phyloP scores from a whole-genome alignment of 2,113 vertebrate genomes.

The Cephalopterus ornatus region DNA sequence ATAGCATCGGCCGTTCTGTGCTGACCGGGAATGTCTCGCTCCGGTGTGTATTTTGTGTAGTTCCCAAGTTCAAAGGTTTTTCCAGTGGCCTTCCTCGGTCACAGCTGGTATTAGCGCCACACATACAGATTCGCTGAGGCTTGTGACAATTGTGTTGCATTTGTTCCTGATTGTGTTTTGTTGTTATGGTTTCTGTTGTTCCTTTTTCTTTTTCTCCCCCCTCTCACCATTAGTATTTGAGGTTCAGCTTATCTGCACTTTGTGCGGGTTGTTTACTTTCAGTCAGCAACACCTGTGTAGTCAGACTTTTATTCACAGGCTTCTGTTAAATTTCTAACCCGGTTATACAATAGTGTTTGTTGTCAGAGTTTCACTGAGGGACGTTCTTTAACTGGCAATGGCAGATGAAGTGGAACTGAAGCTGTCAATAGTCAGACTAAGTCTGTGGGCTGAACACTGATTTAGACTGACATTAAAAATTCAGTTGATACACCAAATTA shows the following conservation, averaged over 20 bases:
- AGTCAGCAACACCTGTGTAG: not conserved
- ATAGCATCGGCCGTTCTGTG: fast-evolving
- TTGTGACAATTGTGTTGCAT: not conserved
- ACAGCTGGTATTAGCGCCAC: not conserved
- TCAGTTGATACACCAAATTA: not conserved
- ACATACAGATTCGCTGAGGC: not conserved
- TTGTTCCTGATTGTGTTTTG: not conserved
- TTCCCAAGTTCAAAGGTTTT: not conserved
- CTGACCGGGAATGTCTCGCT: not conserved
- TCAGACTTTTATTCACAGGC: not conserved
- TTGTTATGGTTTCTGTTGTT: not conserved
- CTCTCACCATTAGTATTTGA: not conserved
- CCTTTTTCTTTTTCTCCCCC: fast-evolving
- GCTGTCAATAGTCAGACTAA: not conserved
- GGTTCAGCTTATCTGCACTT: not conserved
- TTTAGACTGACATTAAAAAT: not conserved
- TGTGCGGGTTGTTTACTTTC: not conserved
- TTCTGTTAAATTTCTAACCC: not conserved
- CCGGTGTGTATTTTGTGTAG: fast-evolving
- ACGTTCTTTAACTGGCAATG: not conserved
- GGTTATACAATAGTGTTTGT: not conserved
- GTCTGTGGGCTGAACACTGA: fast-evolving
- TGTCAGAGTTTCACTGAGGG: not conserved
- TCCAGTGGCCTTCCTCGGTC: not conserved
- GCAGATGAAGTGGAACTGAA: not conserved